phyloP scores from a whole-genome alignment of 1,140 invertebrate species.

The Apis florea region DNA sequence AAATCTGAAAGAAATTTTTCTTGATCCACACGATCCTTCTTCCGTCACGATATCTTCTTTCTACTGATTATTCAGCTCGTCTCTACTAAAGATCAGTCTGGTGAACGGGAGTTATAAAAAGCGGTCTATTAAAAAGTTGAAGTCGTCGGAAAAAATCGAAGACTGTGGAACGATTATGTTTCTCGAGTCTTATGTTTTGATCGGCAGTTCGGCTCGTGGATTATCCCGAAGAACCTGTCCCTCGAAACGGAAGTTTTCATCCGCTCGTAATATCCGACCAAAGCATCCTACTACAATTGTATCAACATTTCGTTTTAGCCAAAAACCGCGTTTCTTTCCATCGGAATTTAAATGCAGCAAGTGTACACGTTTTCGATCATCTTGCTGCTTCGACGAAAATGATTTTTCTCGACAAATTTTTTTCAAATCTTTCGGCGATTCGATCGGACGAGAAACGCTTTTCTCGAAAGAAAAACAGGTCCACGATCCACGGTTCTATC shows the following conservation, averaged over 20 bases:
- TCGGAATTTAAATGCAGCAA: constrained; percentile 4
- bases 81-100: constrained; percentile 54
- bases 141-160: constrained; percentile 44
- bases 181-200: constrained; percentile 73
- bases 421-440: not conserved
- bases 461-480: not conserved
- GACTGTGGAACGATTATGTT: constrained; percentile 66
- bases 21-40: not conserved
- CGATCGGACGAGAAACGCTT: not conserved
- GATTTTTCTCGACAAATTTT: constrained; percentile 16
- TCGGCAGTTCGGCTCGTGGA: constrained; percentile 48
- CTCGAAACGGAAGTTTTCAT: not conserved
- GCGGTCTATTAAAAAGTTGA: constrained; percentile 36
- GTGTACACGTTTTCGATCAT: constrained; percentile 15
- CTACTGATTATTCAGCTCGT: constrained; percentile 33
- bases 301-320: not conserved
- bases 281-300: not conserved
- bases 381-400: not conserved
- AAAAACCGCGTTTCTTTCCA: constrained; percentile 28
- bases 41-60: constrained; percentile 5
- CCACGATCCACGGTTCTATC: not conserved
- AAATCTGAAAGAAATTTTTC: not conserved
- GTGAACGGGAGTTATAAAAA: constrained; percentile 15
- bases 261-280: not conserved
- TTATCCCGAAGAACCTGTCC: not conserved